Evolutionary conservation across 2,113 vertebrate genomes (phyloP).

Genomic region (Galemys pyrenaicus): DNA sequence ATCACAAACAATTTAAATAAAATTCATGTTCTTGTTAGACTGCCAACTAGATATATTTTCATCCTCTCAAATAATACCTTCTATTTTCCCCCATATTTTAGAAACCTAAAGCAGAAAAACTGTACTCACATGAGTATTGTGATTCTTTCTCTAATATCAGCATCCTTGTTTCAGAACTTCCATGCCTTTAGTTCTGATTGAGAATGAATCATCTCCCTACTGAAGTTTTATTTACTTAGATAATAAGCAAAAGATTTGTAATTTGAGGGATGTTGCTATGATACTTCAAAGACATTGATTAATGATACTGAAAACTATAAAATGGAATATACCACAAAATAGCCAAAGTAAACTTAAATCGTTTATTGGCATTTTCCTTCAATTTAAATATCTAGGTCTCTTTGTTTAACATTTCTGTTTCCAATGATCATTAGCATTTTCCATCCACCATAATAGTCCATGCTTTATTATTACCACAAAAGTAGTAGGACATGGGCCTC

Average conservation of each 20-base stretch:
- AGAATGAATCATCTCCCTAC: neutral
- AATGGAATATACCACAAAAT: neutral
- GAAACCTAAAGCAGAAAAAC: neutral
- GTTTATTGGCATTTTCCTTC: neutral
- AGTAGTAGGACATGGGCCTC: neutral
- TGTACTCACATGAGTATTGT: neutral
- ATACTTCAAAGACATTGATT: neutral
- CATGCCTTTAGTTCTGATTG: neutral
- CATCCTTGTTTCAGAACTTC: neutral
- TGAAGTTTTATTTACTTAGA: slow-evolving; percentile 4
- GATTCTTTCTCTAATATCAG: neutral
- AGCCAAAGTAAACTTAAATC: neutral
- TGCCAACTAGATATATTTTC: neutral
- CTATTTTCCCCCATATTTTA: neutral
- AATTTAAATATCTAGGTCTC: neutral
- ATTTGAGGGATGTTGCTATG: neutral
- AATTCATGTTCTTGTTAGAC: neutral
- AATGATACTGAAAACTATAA: neutral
- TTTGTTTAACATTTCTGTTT: neutral
- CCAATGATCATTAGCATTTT: neutral
- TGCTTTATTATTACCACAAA: neutral
- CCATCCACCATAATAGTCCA: neutral
- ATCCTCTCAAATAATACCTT: neutral
- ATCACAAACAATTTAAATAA: neutral
- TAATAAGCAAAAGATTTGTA: neutral